These are phyloP conservation scores for Merops nubicus DNA, from an alignment of 2,113 vertebrate species.

Conservation along the genomic window DNA sequence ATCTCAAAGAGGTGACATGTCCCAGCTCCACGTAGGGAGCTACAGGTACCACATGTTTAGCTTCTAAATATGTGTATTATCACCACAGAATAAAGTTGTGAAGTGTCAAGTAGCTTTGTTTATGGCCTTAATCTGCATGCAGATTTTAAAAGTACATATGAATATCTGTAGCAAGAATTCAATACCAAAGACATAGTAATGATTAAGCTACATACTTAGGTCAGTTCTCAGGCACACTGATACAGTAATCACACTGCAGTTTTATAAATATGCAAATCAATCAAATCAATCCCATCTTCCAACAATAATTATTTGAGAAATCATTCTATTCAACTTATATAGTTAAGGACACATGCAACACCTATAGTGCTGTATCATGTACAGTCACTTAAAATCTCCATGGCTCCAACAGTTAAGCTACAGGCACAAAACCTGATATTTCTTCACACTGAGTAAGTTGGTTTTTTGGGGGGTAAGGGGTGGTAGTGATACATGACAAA, in stretches of 20 bases:
- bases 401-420: accelerated
- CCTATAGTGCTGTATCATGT: neutral
- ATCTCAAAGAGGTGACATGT: neutral
- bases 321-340: neutral
- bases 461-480: neutral
- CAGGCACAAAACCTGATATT: neutral
- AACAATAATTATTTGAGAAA: neutral
- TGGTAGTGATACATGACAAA: neutral
- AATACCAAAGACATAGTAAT: neutral
- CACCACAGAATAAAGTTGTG: neutral
- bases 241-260: neutral
- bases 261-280: neutral
- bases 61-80: accelerated
- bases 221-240: neutral
- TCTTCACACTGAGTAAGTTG: neutral
- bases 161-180: neutral
- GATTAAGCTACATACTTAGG: neutral
- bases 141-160: neutral
- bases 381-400: neutral
- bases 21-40: neutral
- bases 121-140: neutral
- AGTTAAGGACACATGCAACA: neutral
- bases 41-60: neutral
- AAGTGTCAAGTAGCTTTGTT: neutral
- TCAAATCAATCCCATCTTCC: neutral